Percentiles rank a stretch among this genome's conserved stretches.
Evolutionary conservation across 2,888 invertebrate genomes (phyloP).

Genomic region (Synergus umbraculus): DNA sequence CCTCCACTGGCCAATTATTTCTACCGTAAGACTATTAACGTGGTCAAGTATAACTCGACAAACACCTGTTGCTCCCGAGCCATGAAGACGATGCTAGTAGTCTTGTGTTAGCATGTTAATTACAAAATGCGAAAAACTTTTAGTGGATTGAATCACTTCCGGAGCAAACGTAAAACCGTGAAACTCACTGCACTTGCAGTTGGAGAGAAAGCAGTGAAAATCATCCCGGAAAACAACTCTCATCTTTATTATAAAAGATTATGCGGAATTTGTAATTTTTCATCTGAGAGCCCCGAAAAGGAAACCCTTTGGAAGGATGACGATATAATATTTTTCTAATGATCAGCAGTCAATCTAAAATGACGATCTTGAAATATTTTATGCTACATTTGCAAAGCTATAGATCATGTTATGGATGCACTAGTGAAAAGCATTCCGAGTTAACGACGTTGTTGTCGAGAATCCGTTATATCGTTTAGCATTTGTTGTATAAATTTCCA

Average conservation of each 20-base stretch:
- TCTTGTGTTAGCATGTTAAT: constrained; percentile 11
- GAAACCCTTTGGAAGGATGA: background rate
- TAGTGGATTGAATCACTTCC: constrained; percentile 30
- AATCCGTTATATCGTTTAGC: constrained; percentile 34
- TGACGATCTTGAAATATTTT: constrained; percentile 38
- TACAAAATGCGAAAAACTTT: constrained; percentile 19
- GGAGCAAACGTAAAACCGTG: constrained; percentile 35
- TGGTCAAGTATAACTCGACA: constrained; percentile 9
- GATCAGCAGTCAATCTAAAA: background rate
- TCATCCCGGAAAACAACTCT: background rate
- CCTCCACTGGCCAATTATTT: constrained; percentile 9
- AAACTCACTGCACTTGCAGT: constrained; percentile 1
- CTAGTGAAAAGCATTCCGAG: constrained; percentile 31
- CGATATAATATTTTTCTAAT: constrained; percentile 3
- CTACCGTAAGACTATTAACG: constrained; percentile 22
- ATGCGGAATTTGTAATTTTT: too few relatives aligned
- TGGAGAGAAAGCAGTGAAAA: constrained; percentile 24
- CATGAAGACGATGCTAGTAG: background rate
- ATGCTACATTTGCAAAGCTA: constrained; percentile 25
- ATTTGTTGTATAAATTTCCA: constrained; percentile 41
- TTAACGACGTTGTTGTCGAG: constrained; percentile 39
- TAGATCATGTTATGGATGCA: constrained; percentile 35
- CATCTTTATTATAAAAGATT: background rate
- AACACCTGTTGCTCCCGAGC: background rate
- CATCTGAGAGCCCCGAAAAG: background rate